phyloP scores from a whole-genome alignment of 1,140 invertebrate species.

The Diorhabda sublineata region DNA sequence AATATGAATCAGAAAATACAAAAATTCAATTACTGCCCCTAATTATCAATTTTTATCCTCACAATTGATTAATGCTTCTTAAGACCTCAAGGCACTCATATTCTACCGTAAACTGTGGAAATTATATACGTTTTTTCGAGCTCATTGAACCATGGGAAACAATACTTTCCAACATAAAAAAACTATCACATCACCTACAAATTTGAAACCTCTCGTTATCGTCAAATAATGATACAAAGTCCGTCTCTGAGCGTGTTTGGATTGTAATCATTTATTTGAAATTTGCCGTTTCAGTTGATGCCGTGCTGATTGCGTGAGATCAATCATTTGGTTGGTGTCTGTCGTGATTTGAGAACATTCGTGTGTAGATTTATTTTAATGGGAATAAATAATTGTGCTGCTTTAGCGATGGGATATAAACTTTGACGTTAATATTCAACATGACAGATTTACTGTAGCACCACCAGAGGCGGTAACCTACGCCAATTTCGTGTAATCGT shows the following conservation, averaged over 20 bases:
- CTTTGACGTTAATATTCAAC: not conserved
- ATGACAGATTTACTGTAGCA: not conserved
- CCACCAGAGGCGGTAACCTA: not conserved
- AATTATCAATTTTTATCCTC: too few relatives aligned
- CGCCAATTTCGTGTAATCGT: too few relatives aligned
- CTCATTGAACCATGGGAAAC: too few relatives aligned
- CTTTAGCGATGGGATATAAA: not conserved
- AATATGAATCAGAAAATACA: too few relatives aligned
- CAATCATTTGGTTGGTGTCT: not conserved
- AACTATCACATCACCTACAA: too few relatives aligned
- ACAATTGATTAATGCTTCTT: too few relatives aligned
- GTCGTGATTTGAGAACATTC: not conserved
- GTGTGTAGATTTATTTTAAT: conserved; percentile 3
- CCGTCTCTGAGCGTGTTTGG: not conserved
- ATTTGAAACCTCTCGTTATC: too few relatives aligned
- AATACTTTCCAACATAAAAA: too few relatives aligned
- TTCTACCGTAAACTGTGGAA: too few relatives aligned
- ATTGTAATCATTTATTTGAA: not conserved
- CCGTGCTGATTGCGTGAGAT: not conserved
- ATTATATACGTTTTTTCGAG: too few relatives aligned
- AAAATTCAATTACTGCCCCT: too few relatives aligned
- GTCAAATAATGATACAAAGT: not conserved
- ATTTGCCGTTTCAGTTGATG: not conserved
- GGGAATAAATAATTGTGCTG: not conserved
- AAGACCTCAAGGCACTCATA: too few relatives aligned